A percentile compares a stretch with the other conserved stretches of the same genome.
phyloP scores from a whole-genome alignment of 2,113 vertebrate genomes.

The Tachycineta bicolor region DNA sequence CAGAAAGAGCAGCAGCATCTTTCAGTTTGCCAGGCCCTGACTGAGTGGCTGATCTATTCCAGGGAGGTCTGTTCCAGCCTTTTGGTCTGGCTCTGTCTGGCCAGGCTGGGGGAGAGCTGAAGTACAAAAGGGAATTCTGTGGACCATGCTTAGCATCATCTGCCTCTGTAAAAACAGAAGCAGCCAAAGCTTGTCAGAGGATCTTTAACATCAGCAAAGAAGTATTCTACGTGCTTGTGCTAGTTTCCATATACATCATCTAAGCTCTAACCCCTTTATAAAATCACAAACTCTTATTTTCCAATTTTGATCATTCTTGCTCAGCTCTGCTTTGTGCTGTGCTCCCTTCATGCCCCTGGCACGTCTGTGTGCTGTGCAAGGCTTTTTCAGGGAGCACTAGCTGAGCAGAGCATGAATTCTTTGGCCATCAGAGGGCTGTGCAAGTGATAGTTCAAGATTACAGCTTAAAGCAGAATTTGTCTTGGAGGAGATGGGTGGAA shows the following conservation, averaged over 20 bases:
- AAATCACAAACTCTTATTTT: background rate
- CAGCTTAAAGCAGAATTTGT: background rate
- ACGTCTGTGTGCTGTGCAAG: background rate
- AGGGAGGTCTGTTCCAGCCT: background rate
- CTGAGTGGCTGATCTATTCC: background rate
- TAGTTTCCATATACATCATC: background rate
- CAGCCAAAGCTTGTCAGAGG: background rate
- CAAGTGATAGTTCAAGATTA: background rate
- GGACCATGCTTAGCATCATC: background rate
- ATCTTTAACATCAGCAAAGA: background rate
- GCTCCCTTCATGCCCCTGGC: background rate
- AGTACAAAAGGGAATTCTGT: background rate
- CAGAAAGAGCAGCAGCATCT: background rate
- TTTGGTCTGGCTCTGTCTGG: background rate
- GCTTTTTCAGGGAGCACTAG: background rate
- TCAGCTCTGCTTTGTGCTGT: background rate
- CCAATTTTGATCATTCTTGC: rapidly evolving
- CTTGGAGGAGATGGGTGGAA: background rate
- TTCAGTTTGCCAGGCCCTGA: background rate
- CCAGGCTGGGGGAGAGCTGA: background rate
- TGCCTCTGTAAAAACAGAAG: background rate
- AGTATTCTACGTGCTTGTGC: background rate
- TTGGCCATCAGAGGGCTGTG: background rate
- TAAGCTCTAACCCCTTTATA: background rate
- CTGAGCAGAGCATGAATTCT: background rate